These are phyloP conservation scores for Halcyon senegalensis DNA, from an alignment of 2,113 vertebrate genomes.

Conservation along the genomic window DNA sequence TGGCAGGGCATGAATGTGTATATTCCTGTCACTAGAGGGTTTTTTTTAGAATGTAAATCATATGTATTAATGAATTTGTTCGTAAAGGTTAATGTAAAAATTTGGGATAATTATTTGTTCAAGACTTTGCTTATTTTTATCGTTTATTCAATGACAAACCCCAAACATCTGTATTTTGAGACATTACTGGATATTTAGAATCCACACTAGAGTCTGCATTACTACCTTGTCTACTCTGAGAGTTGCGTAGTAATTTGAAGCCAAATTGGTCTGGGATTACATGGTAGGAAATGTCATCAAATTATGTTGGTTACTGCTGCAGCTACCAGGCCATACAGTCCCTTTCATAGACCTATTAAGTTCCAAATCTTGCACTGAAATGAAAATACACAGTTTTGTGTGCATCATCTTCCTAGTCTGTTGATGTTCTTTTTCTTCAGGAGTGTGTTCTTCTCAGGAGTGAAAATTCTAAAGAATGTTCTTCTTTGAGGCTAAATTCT, in stretches of 20 bases:
- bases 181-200: not conserved
- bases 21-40: not conserved
- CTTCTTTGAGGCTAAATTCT: not conserved
- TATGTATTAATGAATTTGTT: not conserved
- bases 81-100: not conserved
- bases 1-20: not conserved
- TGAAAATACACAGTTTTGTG: not conserved
- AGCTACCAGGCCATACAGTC: not conserved
- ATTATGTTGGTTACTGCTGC: not conserved
- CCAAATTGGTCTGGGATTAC: not conserved
- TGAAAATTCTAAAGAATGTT: not conserved
- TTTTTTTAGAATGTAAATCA: not conserved
- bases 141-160: not conserved
- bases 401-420: not conserved
- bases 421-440: not conserved
- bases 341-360: not conserved
- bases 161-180: not conserved
- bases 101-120: not conserved
- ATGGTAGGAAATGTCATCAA: not conserved
- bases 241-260: not conserved
- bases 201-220: not conserved
- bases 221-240: not conserved
- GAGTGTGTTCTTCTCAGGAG: not conserved
- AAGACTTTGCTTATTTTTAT: not conserved
- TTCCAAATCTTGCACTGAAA: not conserved